These are phyloP conservation scores for Rhea americana DNA, from an alignment of 2,113 vertebrate species.

Conservation along the genomic window DNA sequence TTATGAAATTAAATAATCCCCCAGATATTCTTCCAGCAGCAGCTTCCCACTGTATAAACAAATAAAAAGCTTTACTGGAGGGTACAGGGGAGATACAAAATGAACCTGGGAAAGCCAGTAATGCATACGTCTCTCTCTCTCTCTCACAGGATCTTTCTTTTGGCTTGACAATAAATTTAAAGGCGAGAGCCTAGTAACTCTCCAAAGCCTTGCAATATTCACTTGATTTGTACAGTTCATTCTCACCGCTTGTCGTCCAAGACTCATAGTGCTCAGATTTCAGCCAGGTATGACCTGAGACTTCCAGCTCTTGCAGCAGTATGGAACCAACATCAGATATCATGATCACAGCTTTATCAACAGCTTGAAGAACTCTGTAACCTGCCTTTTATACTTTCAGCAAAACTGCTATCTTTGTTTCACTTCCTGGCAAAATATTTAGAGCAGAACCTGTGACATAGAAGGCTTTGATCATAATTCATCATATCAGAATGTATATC, in stretches of 20 bases:
- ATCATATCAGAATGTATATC: neutral
- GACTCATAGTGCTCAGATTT: neutral
- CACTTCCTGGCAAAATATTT: neutral
- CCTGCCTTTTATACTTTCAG: neutral
- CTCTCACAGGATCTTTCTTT: neutral
- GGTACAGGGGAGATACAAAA: neutral
- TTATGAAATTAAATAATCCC: neutral
- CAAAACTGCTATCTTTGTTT: neutral
- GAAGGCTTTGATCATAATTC: neutral
- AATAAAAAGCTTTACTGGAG: neutral
- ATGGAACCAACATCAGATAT: neutral
- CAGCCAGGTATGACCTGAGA: neutral
- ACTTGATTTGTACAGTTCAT: neutral
- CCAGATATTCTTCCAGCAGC: neutral
- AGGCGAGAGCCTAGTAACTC: neutral
- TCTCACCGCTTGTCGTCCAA: neutral
- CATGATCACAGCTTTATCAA: neutral
- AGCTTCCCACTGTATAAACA: neutral
- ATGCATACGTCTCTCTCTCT: neutral
- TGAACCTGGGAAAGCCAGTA: neutral
- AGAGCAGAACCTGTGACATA: neutral
- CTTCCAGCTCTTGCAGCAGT: neutral
- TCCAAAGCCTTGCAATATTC: neutral
- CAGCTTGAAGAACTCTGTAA: neutral
- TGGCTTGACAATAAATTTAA: neutral